These are phyloP conservation scores for Apamea sordens DNA, from an alignment of 2,888 invertebrate species.

Conservation along the genomic window DNA sequence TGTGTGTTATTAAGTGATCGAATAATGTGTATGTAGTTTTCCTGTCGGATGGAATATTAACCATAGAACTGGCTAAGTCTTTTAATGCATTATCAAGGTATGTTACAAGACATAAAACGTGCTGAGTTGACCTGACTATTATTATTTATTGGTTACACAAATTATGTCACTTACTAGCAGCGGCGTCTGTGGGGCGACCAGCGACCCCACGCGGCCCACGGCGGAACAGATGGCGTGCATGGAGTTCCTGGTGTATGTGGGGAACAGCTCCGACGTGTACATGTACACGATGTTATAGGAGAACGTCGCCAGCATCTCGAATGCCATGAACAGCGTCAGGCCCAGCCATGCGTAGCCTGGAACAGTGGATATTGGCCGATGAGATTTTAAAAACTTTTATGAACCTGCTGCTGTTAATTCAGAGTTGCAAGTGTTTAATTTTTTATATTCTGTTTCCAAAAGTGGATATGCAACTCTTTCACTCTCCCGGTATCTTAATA, in stretches of 20 bases:
- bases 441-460: not conserved
- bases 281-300: slow-evolving; percentile 93
- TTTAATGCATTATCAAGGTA: not conserved
- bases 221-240: slow-evolving; percentile 93
- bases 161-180: slow-evolving; percentile 87
- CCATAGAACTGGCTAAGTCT: not conserved
- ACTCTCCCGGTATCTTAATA: not conserved
- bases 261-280: slow-evolving; percentile 94
- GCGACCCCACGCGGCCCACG: slow-evolving; percentile 93
- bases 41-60: not conserved
- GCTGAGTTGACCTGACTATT: not conserved
- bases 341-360: slow-evolving; percentile 84
- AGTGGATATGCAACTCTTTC: not conserved
- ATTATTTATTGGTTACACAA: not conserved
- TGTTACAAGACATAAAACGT: not conserved
- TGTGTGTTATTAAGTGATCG: not conserved
- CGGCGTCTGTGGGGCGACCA: slow-evolving; percentile 93
- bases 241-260: slow-evolving; percentile 93
- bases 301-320: slow-evolving; percentile 92
- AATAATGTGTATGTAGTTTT: not conserved
- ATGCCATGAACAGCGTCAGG: slow-evolving; percentile 89
- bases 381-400: not conserved
- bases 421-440: not conserved
- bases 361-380: not conserved
- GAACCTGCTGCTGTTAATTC: not conserved